A percentile compares a stretch with the other conserved stretches of the same genome.
Conservation (phyloP, 2,888 invertebrate species). For the Drosophila neonasuta region DNA sequence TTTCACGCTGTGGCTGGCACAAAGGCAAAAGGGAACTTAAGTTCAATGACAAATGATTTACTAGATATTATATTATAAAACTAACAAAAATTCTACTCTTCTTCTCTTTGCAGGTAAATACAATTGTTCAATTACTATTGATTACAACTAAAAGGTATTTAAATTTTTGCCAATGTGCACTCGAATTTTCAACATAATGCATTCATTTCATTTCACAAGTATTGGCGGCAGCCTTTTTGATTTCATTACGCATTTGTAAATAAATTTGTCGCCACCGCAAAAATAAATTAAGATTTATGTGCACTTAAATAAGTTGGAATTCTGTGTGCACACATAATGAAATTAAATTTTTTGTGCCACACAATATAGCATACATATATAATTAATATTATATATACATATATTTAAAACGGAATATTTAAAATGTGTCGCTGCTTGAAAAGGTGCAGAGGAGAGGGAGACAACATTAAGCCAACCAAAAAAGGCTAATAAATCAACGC, state of each 20-base stretch:
- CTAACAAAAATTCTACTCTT: neutral
- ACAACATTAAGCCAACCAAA: constrained; percentile 7
- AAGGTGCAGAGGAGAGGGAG: neutral
- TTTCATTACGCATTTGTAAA: constrained; percentile 20
- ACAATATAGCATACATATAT: constrained; percentile 13
- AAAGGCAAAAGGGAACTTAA: neutral
- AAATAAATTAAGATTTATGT: constrained; percentile 59
- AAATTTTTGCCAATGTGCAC: neutral
- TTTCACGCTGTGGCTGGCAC: constrained; percentile 24
- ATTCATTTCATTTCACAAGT: constrained; percentile 3
- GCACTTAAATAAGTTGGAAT: constrained; percentile 60
- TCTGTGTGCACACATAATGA: constrained; percentile 54
- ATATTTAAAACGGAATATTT: constrained; percentile 52
- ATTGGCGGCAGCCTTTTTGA: constrained; percentile 9
- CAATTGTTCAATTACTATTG: neutral
- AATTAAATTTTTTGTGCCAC: constrained; percentile 49
- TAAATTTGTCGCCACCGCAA: constrained; percentile 34
- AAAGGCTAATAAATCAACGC: constrained; percentile 37
- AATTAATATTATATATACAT: constrained; percentile 41
- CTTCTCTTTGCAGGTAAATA: constrained; percentile 18
- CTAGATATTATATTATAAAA: neutral
- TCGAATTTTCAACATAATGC: neutral
- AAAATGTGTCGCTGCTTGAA: constrained; percentile 34
- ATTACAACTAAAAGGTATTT: neutral
- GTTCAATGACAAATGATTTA: constrained; percentile 1